These are phyloP conservation scores for Herpailurus yagouaroundi DNA, from an alignment of 2,113 vertebrate genomes.

Conservation along the genomic window DNA sequence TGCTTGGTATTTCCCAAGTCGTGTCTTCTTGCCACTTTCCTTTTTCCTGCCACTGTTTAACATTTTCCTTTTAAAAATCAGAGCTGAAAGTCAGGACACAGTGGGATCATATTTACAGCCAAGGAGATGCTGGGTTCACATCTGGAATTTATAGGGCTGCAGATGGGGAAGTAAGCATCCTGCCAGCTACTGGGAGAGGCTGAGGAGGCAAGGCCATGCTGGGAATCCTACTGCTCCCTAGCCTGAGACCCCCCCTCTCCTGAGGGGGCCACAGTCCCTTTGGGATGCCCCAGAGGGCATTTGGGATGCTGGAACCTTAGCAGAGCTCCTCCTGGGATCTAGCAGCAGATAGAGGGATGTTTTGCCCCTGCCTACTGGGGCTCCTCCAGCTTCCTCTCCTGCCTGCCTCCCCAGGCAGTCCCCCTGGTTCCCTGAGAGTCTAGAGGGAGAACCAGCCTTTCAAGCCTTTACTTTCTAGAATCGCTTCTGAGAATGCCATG, in stretches of 20 bases:
- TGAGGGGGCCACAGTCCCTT: background rate
- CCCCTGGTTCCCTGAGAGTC: background rate
- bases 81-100: slow-evolving; percentile 6
- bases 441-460: background rate
- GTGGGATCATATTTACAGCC: slow-evolving; percentile 13
- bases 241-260: background rate
- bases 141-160: background rate
- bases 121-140: background rate
- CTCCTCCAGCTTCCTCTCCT: background rate
- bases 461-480: background rate
- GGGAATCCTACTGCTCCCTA: background rate
- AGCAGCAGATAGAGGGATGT: background rate
- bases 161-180: background rate
- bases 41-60: background rate
- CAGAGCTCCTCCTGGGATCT: background rate
- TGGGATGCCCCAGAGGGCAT: background rate
- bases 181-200: background rate
- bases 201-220: background rate
- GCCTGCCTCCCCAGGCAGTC: background rate
- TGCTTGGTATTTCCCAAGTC: background rate
- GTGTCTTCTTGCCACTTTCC: background rate
- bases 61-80: slow-evolving; percentile 50
- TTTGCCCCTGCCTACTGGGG: background rate
- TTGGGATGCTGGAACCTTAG: background rate
- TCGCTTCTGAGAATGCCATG: background rate